phyloP scores from a whole-genome alignment of 2,113 vertebrate genomes.

The Diadophis punctatus region DNA sequence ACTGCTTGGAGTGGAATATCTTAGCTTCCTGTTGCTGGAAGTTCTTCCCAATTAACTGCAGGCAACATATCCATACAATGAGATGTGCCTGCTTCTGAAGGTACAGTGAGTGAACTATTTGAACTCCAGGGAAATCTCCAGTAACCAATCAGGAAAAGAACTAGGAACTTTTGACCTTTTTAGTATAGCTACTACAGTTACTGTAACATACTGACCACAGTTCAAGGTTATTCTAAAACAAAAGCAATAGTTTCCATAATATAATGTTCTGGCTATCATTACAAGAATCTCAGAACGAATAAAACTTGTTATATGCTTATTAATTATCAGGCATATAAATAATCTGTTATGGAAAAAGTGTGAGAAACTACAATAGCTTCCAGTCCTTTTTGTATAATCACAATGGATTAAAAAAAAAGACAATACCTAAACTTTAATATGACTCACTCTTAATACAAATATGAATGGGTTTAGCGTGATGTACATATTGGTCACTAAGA shows the following conservation, averaged over 20 bases:
- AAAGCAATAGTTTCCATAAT: neutral
- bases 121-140: neutral
- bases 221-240: neutral
- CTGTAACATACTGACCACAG: neutral
- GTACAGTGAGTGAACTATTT: neutral
- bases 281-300: neutral
- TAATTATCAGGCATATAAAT: neutral
- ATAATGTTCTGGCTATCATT: neutral
- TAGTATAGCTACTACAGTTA: neutral
- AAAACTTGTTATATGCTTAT: neutral
- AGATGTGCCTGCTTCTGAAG: neutral
- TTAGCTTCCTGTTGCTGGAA: constrained; percentile 30
- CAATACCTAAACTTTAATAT: neutral
- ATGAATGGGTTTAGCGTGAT: neutral
- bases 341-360: neutral
- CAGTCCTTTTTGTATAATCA: neutral
- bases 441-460: neutral
- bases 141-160: neutral
- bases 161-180: neutral
- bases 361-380: neutral
- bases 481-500: no score
- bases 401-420: neutral
- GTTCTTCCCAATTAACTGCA: neutral
- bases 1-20: constrained; percentile 20
- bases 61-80: neutral